A percentile compares a stretch with the other conserved stretches of the same genome.
Conservation (phyloP, 2,797 vertebrate genomes). For the Cuniculus paca region DNA sequence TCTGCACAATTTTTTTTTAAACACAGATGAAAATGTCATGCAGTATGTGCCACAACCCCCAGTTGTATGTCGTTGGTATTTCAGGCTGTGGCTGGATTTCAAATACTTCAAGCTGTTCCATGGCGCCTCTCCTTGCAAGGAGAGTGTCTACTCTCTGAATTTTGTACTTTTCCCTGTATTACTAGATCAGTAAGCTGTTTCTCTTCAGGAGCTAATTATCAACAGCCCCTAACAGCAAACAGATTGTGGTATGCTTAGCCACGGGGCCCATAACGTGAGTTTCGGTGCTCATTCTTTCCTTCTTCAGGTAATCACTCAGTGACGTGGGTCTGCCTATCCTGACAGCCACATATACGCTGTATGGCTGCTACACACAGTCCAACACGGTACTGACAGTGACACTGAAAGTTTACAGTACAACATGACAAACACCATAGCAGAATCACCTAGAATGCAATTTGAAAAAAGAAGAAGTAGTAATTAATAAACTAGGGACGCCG, state of each 20-base stretch:
- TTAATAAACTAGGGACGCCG: background rate
- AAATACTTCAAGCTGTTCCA: slow-evolving; percentile 4
- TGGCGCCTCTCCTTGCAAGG: background rate
- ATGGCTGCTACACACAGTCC: background rate
- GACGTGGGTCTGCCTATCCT: background rate
- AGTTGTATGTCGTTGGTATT: background rate
- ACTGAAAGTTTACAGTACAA: background rate
- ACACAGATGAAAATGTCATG: slow-evolving; percentile 10
- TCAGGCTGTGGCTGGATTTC: slow-evolving; percentile 30
- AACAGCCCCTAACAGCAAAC: background rate
- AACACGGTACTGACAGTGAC: background rate
- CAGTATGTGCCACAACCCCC: background rate
- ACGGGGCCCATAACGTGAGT: background rate
- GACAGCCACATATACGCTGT: background rate
- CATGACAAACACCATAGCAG: background rate
- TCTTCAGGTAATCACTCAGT: background rate
- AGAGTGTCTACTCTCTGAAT: background rate
- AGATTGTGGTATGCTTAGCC: background rate
- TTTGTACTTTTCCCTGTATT: slow-evolving; percentile 1
- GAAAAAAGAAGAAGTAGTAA: background rate
- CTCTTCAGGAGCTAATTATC: slow-evolving; percentile 34
- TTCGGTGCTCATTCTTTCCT: background rate
- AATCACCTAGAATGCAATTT: background rate
- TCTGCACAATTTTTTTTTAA: slow-evolving; percentile 4
- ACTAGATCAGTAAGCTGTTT: slow-evolving; percentile 1